Evolutionary conservation across 1,140 invertebrate genomes (phyloP).

Genomic region (Aphaenogaster floridana): DNA sequence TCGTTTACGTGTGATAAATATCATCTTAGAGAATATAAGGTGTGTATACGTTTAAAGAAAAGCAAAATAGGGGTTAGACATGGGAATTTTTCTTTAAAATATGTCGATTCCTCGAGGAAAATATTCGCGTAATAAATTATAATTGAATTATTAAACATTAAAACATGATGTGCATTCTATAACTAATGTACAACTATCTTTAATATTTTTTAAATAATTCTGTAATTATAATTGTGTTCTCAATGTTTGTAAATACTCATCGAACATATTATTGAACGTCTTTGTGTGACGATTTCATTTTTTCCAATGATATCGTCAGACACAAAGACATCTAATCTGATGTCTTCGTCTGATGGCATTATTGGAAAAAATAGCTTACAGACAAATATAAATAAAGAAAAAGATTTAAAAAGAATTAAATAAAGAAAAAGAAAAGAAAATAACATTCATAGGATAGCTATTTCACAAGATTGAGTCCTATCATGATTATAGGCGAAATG

Average conservation of each 20-base stretch:
- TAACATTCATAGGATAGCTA: too few species aligned
- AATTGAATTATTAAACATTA: not conserved
- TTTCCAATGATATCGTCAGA: too few species aligned
- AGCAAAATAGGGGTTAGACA: not conserved
- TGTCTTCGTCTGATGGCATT: not conserved
- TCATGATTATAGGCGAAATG: too few species aligned
- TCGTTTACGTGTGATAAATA: not conserved
- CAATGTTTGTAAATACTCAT: not conserved
- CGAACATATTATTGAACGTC: not conserved
- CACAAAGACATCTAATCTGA: not conserved
- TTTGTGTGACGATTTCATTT: too few species aligned
- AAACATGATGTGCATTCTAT: not conserved
- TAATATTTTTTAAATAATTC: not conserved
- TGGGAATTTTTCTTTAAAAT: not conserved
- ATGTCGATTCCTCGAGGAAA: not conserved
- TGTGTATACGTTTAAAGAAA: not conserved
- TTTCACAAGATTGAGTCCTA: too few species aligned
- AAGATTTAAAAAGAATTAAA: too few species aligned
- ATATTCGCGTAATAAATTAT: slow-evolving; percentile 2
- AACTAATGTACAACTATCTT: not conserved
- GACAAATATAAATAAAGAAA: not conserved
- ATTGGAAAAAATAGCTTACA: not conserved
- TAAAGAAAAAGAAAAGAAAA: too few species aligned
- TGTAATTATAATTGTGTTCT: not conserved
- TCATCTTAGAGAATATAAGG: not conserved